These are phyloP conservation scores for Etheostoma spectabile DNA, from an alignment of 2,113 vertebrate genomes.

Conservation along the genomic window DNA sequence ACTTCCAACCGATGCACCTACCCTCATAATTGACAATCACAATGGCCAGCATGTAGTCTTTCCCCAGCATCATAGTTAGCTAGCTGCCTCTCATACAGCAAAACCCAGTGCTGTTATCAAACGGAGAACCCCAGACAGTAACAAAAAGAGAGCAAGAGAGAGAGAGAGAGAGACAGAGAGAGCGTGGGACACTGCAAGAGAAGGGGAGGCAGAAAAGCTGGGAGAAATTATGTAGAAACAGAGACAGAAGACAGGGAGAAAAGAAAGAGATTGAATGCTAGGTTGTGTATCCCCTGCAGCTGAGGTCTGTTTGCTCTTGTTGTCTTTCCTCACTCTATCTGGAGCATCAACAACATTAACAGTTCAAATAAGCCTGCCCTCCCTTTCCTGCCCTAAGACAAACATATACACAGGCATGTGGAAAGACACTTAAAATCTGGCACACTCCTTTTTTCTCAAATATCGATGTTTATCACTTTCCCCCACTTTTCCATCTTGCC, in stretches of 20 bases:
- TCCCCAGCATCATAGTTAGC: slow-evolving; percentile 83
- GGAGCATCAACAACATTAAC: slow-evolving; percentile 38
- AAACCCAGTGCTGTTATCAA: slow-evolving; percentile 65
- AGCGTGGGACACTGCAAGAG: slow-evolving; percentile 13
- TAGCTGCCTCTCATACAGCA: slow-evolving; percentile 71
- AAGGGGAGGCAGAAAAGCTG: slow-evolving; percentile 30
- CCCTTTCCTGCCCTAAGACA: slow-evolving; percentile 43
- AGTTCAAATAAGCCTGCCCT: slow-evolving; percentile 27
- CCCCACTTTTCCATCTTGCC: slow-evolving; percentile 48
- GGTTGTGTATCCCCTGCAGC: slow-evolving; percentile 40
- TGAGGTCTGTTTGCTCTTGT: slow-evolving; percentile 36
- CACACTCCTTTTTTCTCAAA: slow-evolving; percentile 8
- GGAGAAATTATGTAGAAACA: slow-evolving; percentile 22
- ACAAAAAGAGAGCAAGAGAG: slow-evolving; percentile 32
- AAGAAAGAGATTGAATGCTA: slow-evolving; percentile 8
- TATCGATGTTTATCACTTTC: slow-evolving; percentile 23
- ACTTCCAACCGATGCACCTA: slow-evolving; percentile 73
- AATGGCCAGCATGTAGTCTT: slow-evolving; percentile 86
- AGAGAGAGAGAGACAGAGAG: slow-evolving; percentile 2
- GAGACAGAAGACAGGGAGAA: slow-evolving; percentile 19
- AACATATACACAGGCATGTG: slow-evolving; percentile 15
- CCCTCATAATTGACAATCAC: slow-evolving; percentile 84
- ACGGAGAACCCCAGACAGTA: slow-evolving; percentile 63
- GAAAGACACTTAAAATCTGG: neutral
- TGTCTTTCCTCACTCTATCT: slow-evolving; percentile 31